Evolutionary conservation across 1,140 invertebrate species (phyloP), one percentile per base, ranked within the genome.

Genomic region (Trachelipus rathkii): DNA sequence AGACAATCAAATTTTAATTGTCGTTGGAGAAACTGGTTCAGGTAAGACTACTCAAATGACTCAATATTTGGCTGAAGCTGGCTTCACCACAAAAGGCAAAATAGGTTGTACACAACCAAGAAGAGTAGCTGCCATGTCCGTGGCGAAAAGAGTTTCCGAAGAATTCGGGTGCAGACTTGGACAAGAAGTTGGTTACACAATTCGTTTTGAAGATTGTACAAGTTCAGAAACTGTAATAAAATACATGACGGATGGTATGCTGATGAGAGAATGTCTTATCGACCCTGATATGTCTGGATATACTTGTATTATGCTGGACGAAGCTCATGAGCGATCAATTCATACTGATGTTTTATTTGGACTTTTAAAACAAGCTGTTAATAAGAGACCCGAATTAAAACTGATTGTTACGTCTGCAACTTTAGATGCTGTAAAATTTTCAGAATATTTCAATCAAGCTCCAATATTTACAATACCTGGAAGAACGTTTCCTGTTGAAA

Each of bases 11-110:
- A 97, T 99, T 82, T 85, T 99, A 3, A 97, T 99, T 82, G 97
- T 99, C 0, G 98, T 99, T 85, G 98, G 97, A 5, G 98, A 99
- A 87, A 99, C 98, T 0, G 98, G 98, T 0, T 97, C 95, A 0
- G 98, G 98, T 0, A 99, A 99, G 86, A 99, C 98, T 0, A 99
- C 98, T 0, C 98, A 99, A 86, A 99, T 99, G 70, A 99, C 98
- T 0, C 97, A 99, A 84, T 99, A 99, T 85, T 86, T 99, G n/a
- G 93, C 95, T 0, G 97, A 99, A 87, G 91, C 92, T 77, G 97
- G 97, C 0, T 96, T 97, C 82, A 95, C 92, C 3, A 89, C 91
- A 10, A 88, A 94, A 46, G 97, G 96, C 10, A 96, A 96, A 86
- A 96, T 99, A 78, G 98, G 96, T 0, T 99, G 97, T 86, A 99